Conservation (phyloP, 1,140 invertebrate species). For the Tetramorium alpestre region DNA sequence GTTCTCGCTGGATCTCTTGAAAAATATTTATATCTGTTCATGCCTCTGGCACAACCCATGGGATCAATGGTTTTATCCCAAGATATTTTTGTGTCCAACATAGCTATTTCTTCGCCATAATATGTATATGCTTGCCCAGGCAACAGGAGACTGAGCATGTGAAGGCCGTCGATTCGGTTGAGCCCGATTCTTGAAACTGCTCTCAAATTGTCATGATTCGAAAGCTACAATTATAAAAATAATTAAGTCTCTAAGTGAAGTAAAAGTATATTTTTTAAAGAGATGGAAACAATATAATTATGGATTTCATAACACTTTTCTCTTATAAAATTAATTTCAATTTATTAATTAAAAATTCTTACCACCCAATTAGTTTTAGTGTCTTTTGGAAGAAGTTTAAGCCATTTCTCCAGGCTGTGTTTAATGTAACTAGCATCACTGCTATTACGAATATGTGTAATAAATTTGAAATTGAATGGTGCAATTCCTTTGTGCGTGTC, state of each 20-base stretch:
- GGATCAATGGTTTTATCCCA: constrained; percentile 87
- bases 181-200: constrained; percentile 87
- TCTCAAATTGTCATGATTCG: constrained; percentile 89
- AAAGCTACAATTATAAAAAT: constrained; percentile 84
- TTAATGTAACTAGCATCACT: constrained; percentile 84
- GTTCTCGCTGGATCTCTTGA: constrained; percentile 87
- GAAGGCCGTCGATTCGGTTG: constrained; percentile 88
- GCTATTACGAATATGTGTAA: constrained; percentile 78
- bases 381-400: constrained; percentile 83
- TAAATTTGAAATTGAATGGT: constrained; percentile 88
- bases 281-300: neutral
- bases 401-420: constrained; percentile 83
- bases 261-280: neutral
- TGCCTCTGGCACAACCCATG: constrained; percentile 84
- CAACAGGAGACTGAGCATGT: constrained; percentile 90
- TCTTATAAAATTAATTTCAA: constrained; percentile 12
- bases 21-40: constrained; percentile 81
- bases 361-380: constrained; percentile 85
- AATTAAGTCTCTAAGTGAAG: neutral
- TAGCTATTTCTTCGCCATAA: constrained; percentile 91
- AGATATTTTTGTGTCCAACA: constrained; percentile 87
- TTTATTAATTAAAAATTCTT: constrained; percentile 57
- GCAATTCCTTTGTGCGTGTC: constrained; percentile 85
- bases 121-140: constrained; percentile 92
- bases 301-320: constrained; percentile 3